Evolutionary conservation across 2,113 vertebrate species (phyloP).

Genomic region (Calypte anna): DNA sequence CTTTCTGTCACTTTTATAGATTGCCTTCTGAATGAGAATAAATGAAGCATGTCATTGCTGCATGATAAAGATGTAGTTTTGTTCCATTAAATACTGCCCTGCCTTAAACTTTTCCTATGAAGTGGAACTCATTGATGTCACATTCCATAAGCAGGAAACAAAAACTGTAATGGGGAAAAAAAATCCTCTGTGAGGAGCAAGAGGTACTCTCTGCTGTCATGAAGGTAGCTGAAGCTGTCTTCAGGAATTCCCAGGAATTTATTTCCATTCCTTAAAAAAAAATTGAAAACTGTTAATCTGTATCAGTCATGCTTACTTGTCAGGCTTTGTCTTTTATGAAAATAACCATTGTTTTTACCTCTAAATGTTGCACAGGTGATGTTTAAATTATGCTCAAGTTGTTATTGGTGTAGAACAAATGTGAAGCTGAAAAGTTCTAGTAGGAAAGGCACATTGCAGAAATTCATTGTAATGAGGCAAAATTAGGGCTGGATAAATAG

Average conservation of each 20-base stretch:
- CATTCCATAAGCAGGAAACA: background rate
- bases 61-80: background rate
- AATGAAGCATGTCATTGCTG: background rate
- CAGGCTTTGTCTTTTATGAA: background rate
- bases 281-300: background rate
- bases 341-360: background rate
- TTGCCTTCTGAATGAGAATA: background rate
- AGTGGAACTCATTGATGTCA: background rate
- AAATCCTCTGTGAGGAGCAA: background rate
- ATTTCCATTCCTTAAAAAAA: background rate
- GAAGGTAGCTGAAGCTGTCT: background rate
- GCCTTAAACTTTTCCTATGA: background rate
- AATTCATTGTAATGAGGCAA: background rate
- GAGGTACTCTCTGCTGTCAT: background rate
- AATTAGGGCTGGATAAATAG: background rate
- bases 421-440: background rate
- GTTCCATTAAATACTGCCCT: background rate
- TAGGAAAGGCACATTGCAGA: background rate
- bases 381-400: background rate
- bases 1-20: background rate
- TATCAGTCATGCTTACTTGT: background rate
- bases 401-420: background rate
- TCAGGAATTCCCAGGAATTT: background rate
- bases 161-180: background rate
- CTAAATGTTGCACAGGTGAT: background rate